Conservation (phyloP, 2,797 vertebrate genomes). For the Hoplostethus mediterraneus region DNA sequence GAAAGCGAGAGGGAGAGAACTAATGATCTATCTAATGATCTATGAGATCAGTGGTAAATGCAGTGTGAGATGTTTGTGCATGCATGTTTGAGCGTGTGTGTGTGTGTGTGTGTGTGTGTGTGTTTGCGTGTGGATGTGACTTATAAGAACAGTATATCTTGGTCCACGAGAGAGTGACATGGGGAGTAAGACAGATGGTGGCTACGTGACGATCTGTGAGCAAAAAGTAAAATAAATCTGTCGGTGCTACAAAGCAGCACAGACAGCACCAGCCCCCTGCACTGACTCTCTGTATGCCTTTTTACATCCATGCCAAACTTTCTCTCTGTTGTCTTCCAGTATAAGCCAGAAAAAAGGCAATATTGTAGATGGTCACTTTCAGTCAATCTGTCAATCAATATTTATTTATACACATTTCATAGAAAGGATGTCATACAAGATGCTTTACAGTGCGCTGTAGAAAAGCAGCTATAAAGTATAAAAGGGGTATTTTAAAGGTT, state of each 20-base stretch:
- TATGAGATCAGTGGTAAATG: conserved; percentile 58
- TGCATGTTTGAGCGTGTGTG: not conserved
- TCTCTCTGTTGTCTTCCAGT: conserved; percentile 22
- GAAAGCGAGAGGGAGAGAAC: conserved; percentile 39
- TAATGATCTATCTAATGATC: conserved; percentile 33
- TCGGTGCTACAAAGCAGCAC: not conserved
- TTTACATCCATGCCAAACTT: conserved; percentile 16
- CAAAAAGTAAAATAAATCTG: conserved; percentile 24
- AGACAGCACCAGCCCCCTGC: too few species aligned
- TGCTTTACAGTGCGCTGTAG: not conserved
- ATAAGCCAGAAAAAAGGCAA: conserved; percentile 14
- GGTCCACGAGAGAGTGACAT: conserved; percentile 13
- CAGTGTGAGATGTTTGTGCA: conserved; percentile 20
- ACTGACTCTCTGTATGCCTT: too few species aligned
- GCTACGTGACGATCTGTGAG: conserved; percentile 25
- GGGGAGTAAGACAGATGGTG: conserved; percentile 8
- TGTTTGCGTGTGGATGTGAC: conserved; percentile 30
- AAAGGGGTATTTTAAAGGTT: too few species aligned
- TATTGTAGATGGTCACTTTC: not conserved
- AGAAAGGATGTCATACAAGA: not conserved
- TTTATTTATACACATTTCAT: too few species aligned
- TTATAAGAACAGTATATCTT: conserved; percentile 35
- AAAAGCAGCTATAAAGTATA: not conserved
- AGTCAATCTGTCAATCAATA: not conserved
- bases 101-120: conserved; percentile 14